Conservation (phyloP, 2,797 vertebrate genomes). For the Siniperca scherzeri region DNA sequence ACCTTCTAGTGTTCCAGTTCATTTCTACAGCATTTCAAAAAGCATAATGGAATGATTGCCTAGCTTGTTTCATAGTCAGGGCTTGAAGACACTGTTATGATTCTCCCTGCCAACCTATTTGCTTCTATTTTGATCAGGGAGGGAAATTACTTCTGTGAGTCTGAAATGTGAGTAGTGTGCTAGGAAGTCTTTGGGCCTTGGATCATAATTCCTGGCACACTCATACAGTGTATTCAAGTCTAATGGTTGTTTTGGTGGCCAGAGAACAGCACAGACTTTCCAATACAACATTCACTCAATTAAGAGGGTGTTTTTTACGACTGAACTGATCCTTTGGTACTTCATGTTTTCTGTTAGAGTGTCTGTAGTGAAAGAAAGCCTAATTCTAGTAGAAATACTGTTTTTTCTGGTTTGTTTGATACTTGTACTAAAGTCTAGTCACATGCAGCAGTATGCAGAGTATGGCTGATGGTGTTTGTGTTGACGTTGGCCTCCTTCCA, state of each 20-base stretch:
- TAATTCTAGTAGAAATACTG: constrained; percentile 1
- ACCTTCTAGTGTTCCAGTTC: not conserved
- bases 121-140: constrained; percentile 39
- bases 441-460: constrained; percentile 20
- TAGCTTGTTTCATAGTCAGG: constrained; percentile 10
- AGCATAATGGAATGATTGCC: not conserved
- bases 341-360: constrained; percentile 8
- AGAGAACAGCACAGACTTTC: not conserved
- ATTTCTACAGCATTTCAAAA: constrained; percentile 21
- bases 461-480: constrained; percentile 26
- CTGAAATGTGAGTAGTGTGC: constrained; percentile 28
- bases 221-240: not conserved
- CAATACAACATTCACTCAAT: not conserved
- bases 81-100: not conserved
- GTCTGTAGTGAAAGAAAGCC: constrained; percentile 5
- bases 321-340: not conserved
- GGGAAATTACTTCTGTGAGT: constrained; percentile 12
- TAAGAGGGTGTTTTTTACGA: not conserved
- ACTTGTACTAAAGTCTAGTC: not conserved
- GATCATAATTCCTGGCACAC: constrained; percentile 15
- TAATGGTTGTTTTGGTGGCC: not conserved
- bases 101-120: not conserved
- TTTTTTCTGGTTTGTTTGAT: constrained; percentile 20
- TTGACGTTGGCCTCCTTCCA: constrained; percentile 49
- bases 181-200: constrained; percentile 1